Evolutionary conservation across 2,113 vertebrate genomes (phyloP), one percentile per base, ranked within the genome.

Genomic region (Promerops cafer): DNA sequence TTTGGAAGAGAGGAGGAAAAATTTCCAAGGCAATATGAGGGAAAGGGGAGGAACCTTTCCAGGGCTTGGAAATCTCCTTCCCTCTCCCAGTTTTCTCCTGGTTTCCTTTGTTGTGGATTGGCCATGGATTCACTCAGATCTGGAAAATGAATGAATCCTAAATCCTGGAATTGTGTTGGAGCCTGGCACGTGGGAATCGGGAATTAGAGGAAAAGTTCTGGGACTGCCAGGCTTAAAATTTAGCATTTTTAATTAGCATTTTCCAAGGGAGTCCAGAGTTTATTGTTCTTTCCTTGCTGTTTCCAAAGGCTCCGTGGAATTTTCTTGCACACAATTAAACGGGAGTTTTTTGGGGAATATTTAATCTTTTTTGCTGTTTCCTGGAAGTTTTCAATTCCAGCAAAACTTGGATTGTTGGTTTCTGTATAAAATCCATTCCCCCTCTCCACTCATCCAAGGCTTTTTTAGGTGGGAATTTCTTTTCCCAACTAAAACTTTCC

Each of bases 201-300:
- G 44, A 47, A 19, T 19, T 11, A 11, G 56, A 8, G 1, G 33
- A 57, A 12, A 26, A 42, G 6, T 6, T 31, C 52, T 30, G 52
- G 52, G 39, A 16, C 31, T n/a, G 24, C 26, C 33, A 22, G 53
- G 40, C 6, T 68, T n/a, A 8, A n/a, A 39, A 49, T 11, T 27
- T 35, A 31, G 9, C 50, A 17, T 10, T 53, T 71, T 65, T 23
- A 71, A 71, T 71, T 14, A 13, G 35, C 35, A 18, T 15, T 53
- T 71, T 3, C 37, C 50, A 19, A 18, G 6, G n/a, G 3, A n/a
- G 28, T n/a, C 15, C 2, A 0, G 8, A 35, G 35, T 22, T 42
- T 11, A 2, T 40, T 39, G 42, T 18, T 65, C 44, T 78, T 49
- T 40, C 53, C 19, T 4, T 7, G 45, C 60, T 78, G 76, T 21